These are phyloP conservation scores for Cosmia pyralina DNA, from an alignment of 2,888 invertebrate genomes.

Conservation along the genomic window DNA sequence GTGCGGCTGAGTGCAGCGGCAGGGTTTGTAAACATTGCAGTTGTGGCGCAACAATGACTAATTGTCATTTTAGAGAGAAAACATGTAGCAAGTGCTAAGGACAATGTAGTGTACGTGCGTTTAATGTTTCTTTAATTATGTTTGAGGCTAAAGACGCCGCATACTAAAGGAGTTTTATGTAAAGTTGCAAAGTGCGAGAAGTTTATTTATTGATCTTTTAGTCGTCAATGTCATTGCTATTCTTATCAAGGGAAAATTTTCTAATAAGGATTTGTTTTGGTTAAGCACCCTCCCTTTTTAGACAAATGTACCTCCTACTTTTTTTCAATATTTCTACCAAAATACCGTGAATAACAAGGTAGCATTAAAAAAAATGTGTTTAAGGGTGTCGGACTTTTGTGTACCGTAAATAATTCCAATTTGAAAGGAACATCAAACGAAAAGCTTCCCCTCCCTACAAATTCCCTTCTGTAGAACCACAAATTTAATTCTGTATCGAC, in stretches of 20 bases:
- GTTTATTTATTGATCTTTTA: slow-evolving; percentile 12
- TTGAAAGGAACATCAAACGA: slow-evolving; percentile 67
- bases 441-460: slow-evolving; percentile 64
- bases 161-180: slow-evolving; percentile 28
- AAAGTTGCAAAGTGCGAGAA: neutral
- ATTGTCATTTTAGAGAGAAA: slow-evolving; percentile 60
- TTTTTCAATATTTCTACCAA: slow-evolving; percentile 8
- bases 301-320: neutral
- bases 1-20: slow-evolving; percentile 72
- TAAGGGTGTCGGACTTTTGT: slow-evolving; percentile 21
- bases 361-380: neutral
- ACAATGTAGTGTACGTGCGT: slow-evolving; percentile 49
- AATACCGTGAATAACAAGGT: neutral
- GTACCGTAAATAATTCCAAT: slow-evolving; percentile 52
- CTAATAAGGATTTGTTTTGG: neutral
- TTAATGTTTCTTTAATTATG: slow-evolving; percentile 53
- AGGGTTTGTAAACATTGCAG: slow-evolving; percentile 78
- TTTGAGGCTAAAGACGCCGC: slow-evolving; percentile 26
- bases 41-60: slow-evolving; percentile 59
- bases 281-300: neutral
- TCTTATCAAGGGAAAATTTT: neutral
- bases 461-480: slow-evolving; percentile 72
- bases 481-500: slow-evolving; percentile 81
- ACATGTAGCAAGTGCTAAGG: slow-evolving; percentile 44
- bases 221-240: neutral